phyloP scores from a whole-genome alignment of 2,888 invertebrate species.

The Chirona hameri region DNA sequence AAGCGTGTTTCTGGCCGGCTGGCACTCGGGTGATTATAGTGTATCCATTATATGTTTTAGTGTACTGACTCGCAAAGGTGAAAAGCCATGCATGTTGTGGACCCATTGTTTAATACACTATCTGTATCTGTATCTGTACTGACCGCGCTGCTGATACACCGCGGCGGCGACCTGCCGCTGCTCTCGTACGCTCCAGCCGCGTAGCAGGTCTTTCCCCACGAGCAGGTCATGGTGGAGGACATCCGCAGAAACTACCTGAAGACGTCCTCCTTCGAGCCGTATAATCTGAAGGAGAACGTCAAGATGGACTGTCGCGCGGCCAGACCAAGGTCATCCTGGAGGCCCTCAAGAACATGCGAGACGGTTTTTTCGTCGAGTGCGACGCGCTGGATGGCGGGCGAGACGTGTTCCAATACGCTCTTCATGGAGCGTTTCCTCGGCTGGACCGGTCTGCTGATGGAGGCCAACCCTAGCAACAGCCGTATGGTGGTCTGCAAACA shows the following conservation, averaged over 20 bases:
- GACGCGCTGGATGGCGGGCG: slow-evolving; percentile 56
- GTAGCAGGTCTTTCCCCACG: no score
- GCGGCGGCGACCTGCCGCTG: no score
- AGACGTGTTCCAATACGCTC: slow-evolving; percentile 55
- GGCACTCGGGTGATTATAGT: no score
- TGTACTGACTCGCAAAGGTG: no score
- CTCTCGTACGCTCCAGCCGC: no score
- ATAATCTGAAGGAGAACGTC: slow-evolving; percentile 43
- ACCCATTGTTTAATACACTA: no score
- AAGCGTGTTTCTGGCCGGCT: no score
- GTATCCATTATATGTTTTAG: no score
- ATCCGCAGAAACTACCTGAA: slow-evolving; percentile 34
- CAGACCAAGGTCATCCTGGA: slow-evolving; percentile 45
- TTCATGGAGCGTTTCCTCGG: slow-evolving; percentile 51
- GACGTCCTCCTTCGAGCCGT: slow-evolving; percentile 40
- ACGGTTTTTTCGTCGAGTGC: slow-evolving; percentile 56
- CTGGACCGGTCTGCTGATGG: slow-evolving; percentile 54
- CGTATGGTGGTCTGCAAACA: slow-evolving; percentile 49
- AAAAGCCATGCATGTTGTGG: no score
- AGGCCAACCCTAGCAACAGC: slow-evolving; percentile 54
- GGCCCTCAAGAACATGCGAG: slow-evolving; percentile 38
- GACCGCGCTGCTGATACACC: no score
- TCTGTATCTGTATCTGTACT: no score
- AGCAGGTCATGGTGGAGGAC: background rate
- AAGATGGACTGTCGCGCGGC: slow-evolving; percentile 48